Percentiles rank a stretch among this genome's conserved stretches.
Evolutionary conservation across 2,888 invertebrate genomes (phyloP).

Genomic region (Laspeyria flexula): DNA sequence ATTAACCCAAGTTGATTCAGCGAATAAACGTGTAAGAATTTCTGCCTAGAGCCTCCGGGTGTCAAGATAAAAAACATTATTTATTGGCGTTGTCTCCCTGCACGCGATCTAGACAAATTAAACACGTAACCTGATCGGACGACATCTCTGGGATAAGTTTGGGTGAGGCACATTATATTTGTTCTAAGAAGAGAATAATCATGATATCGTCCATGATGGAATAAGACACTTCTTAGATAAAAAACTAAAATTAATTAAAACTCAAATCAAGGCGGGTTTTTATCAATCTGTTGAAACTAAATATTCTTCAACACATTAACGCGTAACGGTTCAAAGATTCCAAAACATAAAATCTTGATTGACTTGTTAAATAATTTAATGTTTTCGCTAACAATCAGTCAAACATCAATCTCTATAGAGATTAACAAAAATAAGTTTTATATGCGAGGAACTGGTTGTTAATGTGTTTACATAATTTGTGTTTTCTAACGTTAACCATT

Average conservation of each 20-base stretch:
- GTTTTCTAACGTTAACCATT: slow-evolving; percentile 30
- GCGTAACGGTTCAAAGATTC: slow-evolving; percentile 23
- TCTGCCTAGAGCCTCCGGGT: slow-evolving; percentile 72
- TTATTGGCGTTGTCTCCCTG: slow-evolving; percentile 74
- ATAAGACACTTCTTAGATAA: slow-evolving; percentile 44
- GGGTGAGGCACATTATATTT: slow-evolving; percentile 56
- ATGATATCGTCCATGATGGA: slow-evolving; percentile 44
- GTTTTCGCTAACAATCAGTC: slow-evolving; percentile 31
- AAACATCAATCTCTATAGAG: slow-evolving; percentile 32
- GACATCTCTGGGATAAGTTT: slow-evolving; percentile 60
- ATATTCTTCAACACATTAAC: slow-evolving; percentile 20
- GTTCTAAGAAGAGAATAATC: slow-evolving; percentile 58
- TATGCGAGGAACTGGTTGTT: slow-evolving; percentile 28
- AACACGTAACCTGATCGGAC: slow-evolving; percentile 79
- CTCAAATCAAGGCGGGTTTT: slow-evolving; percentile 26
- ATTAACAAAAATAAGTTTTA: slow-evolving; percentile 30
- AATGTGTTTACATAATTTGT: slow-evolving; percentile 34
- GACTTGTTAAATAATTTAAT: slow-evolving; percentile 37
- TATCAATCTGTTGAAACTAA: slow-evolving; percentile 28
- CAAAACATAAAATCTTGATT: slow-evolving; percentile 31
- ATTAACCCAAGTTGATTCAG: slow-evolving; percentile 71
- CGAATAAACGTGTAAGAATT: slow-evolving; percentile 81
- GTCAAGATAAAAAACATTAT: slow-evolving; percentile 81
- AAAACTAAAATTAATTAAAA: slow-evolving; percentile 47
- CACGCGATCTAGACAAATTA: slow-evolving; percentile 84